Evolutionary conservation across 2,888 invertebrate genomes (phyloP).

Genomic region (Chironomus riparius): DNA sequence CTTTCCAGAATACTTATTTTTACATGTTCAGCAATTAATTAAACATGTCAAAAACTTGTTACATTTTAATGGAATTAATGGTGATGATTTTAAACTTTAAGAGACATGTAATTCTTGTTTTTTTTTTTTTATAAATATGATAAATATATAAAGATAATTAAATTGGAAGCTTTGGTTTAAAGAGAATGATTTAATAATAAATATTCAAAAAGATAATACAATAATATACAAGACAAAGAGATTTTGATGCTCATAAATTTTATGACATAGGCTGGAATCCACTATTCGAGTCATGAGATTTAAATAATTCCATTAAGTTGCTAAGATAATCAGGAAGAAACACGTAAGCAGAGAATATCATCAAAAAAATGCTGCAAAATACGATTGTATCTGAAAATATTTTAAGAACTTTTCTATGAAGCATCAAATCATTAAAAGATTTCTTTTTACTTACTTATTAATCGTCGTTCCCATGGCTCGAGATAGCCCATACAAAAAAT

Average conservation of each 20-base stretch:
- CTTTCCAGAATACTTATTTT: slow-evolving; percentile 83
- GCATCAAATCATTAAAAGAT: neutral
- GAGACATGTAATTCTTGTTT: too few species aligned
- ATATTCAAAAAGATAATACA: neutral
- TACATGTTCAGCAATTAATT: slow-evolving; percentile 57
- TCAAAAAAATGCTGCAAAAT: neutral
- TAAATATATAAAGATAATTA: neutral
- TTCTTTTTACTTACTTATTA: slow-evolving; percentile 1
- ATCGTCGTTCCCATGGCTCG: slow-evolving; percentile 5
- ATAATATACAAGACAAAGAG: neutral
- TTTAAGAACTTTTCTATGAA: neutral
- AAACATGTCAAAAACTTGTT: neutral
- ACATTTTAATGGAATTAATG: too few species aligned
- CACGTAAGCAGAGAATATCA: neutral
- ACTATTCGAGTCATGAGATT: neutral
- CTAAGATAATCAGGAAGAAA: slow-evolving; percentile 8
- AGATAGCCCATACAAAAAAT: neutral
- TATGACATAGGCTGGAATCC: neutral
- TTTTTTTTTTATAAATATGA: neutral
- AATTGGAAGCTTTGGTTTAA: too few species aligned
- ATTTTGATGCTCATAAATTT: neutral
- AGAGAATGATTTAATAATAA: too few species aligned
- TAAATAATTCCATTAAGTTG: neutral
- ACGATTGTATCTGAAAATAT: neutral
- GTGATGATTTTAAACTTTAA: too few species aligned